Base-by-base conservation (phyloP, 2,113 vertebrate species). In the Nothobranchius kuhntae region DNA sequence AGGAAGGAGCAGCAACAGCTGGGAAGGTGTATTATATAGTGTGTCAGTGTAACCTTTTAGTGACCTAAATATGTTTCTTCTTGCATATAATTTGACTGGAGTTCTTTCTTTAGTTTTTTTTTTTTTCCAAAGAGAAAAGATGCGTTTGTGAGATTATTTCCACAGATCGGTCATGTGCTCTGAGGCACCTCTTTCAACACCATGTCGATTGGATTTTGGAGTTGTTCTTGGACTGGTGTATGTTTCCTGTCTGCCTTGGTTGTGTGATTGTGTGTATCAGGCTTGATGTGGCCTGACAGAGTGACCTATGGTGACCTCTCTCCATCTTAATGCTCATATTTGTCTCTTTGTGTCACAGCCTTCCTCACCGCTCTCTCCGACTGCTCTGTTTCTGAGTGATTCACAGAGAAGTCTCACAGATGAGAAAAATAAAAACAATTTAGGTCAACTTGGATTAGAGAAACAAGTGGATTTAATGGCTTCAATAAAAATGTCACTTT, bases 41-140 rank as follows among this genome's bases (percentile, higher is more conserved):
- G 71, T 68, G 47, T 56, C 67, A 61, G 65, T 2, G 53, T 68
- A 77, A 83, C 83, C 79, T 89, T 87, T 81, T 9, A 13, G 53
- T 6, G 57, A 73, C 77, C 83, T 84, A 68, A 81, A 87, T 84
- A 61, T 78, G 45, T 5, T 13, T 17, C 45, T 46, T 30, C 4
- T 30, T 30, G 30, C 30, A 30, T 63, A 51, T 71, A 50, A 84
- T 74, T 68, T 52, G 62, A 77, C 75, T 54, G 59, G 67, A 73
- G 62, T 73, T 38, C 78, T 84, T 72, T 75, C 55, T 80, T 21
- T 21, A 21, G 21, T 21, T 21, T 21, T 21, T 21, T 21, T 67
- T 69, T 59, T 26, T 71, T 62, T 30, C 4, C 30, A 30, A 30
- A 62, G 63, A 9, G 40, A 71, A 54, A 53, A 35, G 61, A 75